Base-by-base conservation (phyloP, 2,888 invertebrate genomes). In the Ectemnius cavifrons region DNA sequence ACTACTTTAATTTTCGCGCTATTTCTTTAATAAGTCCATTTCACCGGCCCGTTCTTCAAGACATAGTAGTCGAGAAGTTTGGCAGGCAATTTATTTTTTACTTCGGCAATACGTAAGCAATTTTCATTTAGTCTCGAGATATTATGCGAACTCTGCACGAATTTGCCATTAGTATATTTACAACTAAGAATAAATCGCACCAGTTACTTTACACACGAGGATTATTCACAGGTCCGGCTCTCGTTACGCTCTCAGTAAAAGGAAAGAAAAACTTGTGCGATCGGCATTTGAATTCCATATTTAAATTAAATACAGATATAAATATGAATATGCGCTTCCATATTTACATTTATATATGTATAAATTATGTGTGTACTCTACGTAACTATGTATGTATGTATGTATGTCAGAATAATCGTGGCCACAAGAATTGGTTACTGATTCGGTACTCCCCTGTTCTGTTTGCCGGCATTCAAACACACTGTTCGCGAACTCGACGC, bases 181-280 rank as follows among this genome's bases (percentile, higher is more conserved):
- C 81, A 83, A 79, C 83, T 74, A 77, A 75, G 66, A 76, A 77
- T 76, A 62, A 77, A 70, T 78, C 63, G 77, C 70, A 74, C 71
- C 71, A 64, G 69, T 73, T 64, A 63, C 59, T 64, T 65, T 62
- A 77, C 76, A 76, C 76, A 63, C 65, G 66, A 23, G 23, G 71
- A 75, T 62, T 77, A 73, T 71, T 77, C 69, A 66, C 72, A 82
- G 71, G 66, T 58, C 67, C 70, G 60, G 61, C 67, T 71, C 68
- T 69, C 64, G n/a, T 49, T 69, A 70, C 72, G 71, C 66, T 63
- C 72, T 72, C 59, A 59, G 57, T 75, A 73, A 75, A 81, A 73
- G 71, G 78, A 75, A 73, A 73, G 62, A 61, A 79, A 78, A 73
- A 83, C 79, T 83, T 80, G 80, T 80, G 80, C 80, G 80, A 80